phyloP scores from a whole-genome alignment of 2,888 invertebrate genomes.

The Vandiemenella viatica region DNA sequence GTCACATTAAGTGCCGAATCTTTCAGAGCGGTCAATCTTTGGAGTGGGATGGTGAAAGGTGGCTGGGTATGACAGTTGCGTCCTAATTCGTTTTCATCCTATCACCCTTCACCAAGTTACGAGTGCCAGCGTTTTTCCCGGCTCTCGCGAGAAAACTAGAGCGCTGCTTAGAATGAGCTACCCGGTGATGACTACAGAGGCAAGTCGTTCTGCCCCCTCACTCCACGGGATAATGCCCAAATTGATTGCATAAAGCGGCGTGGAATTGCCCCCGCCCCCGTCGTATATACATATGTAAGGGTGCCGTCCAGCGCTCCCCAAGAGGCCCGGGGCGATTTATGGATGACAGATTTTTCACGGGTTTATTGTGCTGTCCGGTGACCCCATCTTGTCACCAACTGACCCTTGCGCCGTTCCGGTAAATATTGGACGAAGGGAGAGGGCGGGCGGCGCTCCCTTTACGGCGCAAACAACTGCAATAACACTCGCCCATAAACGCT shows the following conservation, averaged over 20 bases:
- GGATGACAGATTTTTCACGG: constrained; percentile 6
- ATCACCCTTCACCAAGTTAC: too few relatives aligned
- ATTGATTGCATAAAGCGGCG: constrained; percentile 16
- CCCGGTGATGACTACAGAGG: too few relatives aligned
- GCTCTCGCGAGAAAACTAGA: too few relatives aligned
- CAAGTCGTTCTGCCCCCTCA: too few relatives aligned
- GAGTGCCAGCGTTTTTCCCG: too few relatives aligned
- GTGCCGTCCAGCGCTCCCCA: neutral
- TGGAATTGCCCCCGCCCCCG: neutral
- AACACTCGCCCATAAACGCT: neutral
- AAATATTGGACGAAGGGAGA: constrained; percentile 9
- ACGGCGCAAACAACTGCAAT: constrained; percentile 6
- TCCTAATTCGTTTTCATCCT: too few relatives aligned
- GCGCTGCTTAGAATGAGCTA: too few relatives aligned
- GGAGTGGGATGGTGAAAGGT: too few relatives aligned
- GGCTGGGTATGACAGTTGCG: too few relatives aligned
- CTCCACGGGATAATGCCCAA: constrained; percentile 12
- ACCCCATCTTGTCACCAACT: constrained; percentile 9
- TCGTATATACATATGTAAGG: neutral
- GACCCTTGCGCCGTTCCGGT: constrained; percentile 6
- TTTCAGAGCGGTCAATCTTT: too few relatives aligned
- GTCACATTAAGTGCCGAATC: too few relatives aligned
- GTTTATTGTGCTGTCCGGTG: constrained; percentile 9
- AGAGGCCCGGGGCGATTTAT: constrained; percentile 2
- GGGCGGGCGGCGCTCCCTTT: too few relatives aligned